These are phyloP conservation scores for Nothoprocta pentlandii DNA, from an alignment of 2,113 vertebrate species.

Conservation along the genomic window DNA sequence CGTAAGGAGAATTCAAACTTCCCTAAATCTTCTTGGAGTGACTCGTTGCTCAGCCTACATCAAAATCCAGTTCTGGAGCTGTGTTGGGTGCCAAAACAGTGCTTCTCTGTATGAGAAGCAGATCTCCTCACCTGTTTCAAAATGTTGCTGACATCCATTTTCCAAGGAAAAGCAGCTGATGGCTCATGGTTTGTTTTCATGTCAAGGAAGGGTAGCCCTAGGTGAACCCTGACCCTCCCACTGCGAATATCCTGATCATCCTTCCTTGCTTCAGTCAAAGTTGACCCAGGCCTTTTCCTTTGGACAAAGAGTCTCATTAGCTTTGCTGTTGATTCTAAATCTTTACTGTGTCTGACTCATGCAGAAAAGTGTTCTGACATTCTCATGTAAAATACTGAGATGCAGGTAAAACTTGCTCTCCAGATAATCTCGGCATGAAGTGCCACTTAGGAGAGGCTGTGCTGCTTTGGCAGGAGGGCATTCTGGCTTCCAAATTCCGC, in stretches of 20 bases:
- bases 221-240: not conserved
- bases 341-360: not conserved
- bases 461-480: slow-evolving; percentile 54
- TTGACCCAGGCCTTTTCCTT: not conserved
- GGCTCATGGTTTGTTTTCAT: not conserved
- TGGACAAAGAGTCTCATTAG: not conserved
- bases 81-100: not conserved
- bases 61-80: not conserved
- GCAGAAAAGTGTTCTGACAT: not conserved
- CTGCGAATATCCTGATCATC: not conserved
- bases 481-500: slow-evolving; percentile 60
- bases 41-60: not conserved
- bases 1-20: slow-evolving; percentile 46
- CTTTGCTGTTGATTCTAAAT: not conserved
- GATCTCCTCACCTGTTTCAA: not conserved
- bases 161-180: slow-evolving; percentile 10
- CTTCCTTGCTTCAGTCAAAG: not conserved
- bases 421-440: not conserved
- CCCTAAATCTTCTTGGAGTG: slow-evolving; percentile 49
- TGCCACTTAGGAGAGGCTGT: not conserved
- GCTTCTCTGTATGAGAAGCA: not conserved
- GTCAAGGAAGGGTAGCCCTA: not conserved
- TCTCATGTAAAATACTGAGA: not conserved
- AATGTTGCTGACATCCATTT: not conserved
- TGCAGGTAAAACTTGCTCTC: not conserved